Conservation (phyloP, 2,797 vertebrate species). For the Sphaeramia orbicularis region DNA sequence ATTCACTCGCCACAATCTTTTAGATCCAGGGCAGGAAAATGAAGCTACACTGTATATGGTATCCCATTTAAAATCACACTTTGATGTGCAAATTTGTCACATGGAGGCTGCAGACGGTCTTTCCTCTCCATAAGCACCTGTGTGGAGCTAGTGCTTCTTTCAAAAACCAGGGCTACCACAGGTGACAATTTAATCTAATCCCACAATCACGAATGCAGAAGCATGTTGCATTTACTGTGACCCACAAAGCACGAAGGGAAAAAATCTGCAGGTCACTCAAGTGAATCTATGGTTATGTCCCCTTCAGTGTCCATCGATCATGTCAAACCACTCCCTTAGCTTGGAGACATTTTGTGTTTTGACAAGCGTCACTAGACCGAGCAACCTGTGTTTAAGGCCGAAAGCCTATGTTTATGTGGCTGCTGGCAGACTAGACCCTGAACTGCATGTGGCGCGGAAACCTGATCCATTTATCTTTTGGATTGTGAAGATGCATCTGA, state of each 20-base stretch:
- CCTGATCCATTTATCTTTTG: conserved; percentile 77
- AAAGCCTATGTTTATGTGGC: conserved; percentile 77
- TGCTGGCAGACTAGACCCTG: conserved; percentile 61
- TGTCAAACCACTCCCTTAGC: conserved; percentile 63
- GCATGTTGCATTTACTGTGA: conserved; percentile 48
- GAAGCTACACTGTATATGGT: conserved; percentile 50
- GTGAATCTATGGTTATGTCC: conserved; percentile 61
- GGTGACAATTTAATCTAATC: conserved; percentile 64
- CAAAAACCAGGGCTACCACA: conserved; percentile 29
- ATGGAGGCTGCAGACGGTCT: conserved; percentile 40
- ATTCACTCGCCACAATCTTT: conserved; percentile 75
- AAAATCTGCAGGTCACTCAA: conserved; percentile 53
- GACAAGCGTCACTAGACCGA: conserved; percentile 68
- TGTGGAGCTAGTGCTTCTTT: conserved; percentile 26
- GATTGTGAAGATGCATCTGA: conserved; percentile 74
- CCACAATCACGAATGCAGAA: conserved; percentile 47
- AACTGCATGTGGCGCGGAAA: conserved; percentile 71
- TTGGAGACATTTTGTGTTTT: conserved; percentile 74
- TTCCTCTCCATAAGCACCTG: conserved; percentile 39
- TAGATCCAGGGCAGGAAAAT: conserved; percentile 56
- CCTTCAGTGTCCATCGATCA: conserved; percentile 69
- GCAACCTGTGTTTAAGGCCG: conserved; percentile 74
- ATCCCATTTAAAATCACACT: conserved; percentile 62
- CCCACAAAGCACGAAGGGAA: conserved; percentile 34
- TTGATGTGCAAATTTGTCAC: conserved; percentile 72